phyloP scores from a whole-genome alignment of 2,113 vertebrate species.

The Hoplias malabaricus region DNA sequence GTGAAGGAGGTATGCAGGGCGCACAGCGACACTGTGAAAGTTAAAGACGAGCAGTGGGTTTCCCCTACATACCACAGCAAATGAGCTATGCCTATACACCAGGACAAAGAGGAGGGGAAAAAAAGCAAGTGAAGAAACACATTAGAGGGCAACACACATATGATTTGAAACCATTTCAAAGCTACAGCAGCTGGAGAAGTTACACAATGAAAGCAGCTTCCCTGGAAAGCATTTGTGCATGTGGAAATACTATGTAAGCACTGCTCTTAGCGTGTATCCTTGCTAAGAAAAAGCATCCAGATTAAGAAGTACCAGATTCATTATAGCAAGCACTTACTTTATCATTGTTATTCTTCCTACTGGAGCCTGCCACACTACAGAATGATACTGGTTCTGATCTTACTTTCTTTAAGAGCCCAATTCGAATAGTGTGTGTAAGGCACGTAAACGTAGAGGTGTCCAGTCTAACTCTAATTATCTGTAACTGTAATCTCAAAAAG shows the following conservation, averaged over 20 bases:
- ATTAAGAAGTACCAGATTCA: neutral
- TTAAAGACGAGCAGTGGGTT: neutral
- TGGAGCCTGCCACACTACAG: no score
- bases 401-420: neutral
- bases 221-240: neutral
- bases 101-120: neutral
- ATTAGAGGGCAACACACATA: no score
- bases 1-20: constrained; percentile 64
- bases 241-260: neutral
- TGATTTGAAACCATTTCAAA: no score
- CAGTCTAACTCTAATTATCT: no score
- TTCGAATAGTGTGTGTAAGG: neutral
- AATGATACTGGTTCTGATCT: no score
- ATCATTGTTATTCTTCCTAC: no score
- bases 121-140: neutral
- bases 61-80: constrained; percentile 13
- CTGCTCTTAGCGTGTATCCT: neutral
- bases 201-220: no score
- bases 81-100: neutral
- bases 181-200: no score
- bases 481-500: no score
- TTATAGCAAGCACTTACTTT: no score
- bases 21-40: constrained; percentile 38
- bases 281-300: neutral
- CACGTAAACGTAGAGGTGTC: no score